Base-by-base conservation (phyloP, 1,140 invertebrate species). In the Eupristina koningsbergeri region DNA sequence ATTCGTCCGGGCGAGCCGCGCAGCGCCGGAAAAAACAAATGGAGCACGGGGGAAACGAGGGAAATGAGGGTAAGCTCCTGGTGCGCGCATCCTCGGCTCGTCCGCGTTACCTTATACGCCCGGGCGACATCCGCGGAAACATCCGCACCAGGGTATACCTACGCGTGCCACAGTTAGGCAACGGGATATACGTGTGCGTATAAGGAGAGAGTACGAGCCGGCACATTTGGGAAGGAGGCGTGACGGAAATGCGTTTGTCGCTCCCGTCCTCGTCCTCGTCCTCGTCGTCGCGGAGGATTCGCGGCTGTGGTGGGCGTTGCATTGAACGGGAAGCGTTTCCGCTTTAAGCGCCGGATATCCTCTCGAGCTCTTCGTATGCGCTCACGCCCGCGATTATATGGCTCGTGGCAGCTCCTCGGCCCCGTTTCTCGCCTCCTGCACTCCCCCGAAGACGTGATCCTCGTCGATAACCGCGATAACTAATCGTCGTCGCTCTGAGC, bases 281-380 rank as follows among this genome's bases (percentile, higher is more conserved):
- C 5, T 69, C 31, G 61, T 71, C 45, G 61, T 50, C 50, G 39
- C 15, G 6, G 22, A 29, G 63, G 41, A 34, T 74, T 41, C 53
- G 39, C 36, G 63, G 47, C 53, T 63, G 71, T 85, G 86, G 87
- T 87, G 87, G 88, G 86, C 87, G 88, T 87, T 86, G 36, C 67
- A 71, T 71, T 3, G 36, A 76, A 87, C 87, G 86, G 87, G 90
- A 89, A 90, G 88, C 86, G 86, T 91, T 91, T 91, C 90, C 89
- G 90, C 13, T 73, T 74, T 50, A 36, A 41, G 11, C 88, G 89
- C 90, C 91, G 91, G 91, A 91, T 91, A 91, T 91, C 90, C 91
- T 91, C 74, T 83, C 74, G 74, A 19, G 15, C 50, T n/a, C 53
- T 36, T 61, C 87, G 86, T 86, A 87, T 86, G 86, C 89, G 87